Percentiles rank a stretch among this genome's conserved stretches.
Evolutionary conservation across 2,113 vertebrate genomes (phyloP).

Genomic region (Rhinopomastus cyanomelas): DNA sequence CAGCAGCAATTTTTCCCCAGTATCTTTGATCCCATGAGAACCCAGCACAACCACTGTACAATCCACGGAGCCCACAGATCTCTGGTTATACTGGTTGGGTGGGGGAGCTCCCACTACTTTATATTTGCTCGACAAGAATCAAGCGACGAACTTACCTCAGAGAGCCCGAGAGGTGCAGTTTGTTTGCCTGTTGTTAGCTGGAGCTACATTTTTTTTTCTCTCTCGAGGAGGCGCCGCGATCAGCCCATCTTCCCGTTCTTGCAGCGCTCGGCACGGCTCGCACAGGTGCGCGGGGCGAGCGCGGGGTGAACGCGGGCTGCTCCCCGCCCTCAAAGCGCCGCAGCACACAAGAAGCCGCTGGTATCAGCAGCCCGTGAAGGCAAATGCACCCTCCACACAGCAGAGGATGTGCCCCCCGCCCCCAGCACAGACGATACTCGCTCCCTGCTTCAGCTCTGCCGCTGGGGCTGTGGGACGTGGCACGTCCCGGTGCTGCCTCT

Average conservation of each 20-base stretch:
- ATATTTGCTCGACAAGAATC: not conserved
- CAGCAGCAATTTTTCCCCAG: not conserved
- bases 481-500: not conserved
- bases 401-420: fast-evolving
- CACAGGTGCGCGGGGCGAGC: too few species aligned
- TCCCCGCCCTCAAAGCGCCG: not conserved
- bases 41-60: not conserved
- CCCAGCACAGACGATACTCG: not conserved
- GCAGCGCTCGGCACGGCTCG: too few species aligned
- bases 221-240: not conserved
- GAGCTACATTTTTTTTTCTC: not conserved
- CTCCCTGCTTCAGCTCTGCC: not conserved
- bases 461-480: not conserved
- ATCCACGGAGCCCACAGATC: not conserved
- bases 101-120: not conserved
- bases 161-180: not conserved
- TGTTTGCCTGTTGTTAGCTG: not conserved
- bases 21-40: not conserved
- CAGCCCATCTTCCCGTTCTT: not conserved
- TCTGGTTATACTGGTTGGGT: too few species aligned
- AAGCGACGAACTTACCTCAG: not conserved
- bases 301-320: not conserved
- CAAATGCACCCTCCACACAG: fast-evolving
- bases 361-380: not conserved
- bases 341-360: not conserved